phyloP scores from a whole-genome alignment of 1,140 invertebrate species.

The Drosophila subpulchrella region DNA sequence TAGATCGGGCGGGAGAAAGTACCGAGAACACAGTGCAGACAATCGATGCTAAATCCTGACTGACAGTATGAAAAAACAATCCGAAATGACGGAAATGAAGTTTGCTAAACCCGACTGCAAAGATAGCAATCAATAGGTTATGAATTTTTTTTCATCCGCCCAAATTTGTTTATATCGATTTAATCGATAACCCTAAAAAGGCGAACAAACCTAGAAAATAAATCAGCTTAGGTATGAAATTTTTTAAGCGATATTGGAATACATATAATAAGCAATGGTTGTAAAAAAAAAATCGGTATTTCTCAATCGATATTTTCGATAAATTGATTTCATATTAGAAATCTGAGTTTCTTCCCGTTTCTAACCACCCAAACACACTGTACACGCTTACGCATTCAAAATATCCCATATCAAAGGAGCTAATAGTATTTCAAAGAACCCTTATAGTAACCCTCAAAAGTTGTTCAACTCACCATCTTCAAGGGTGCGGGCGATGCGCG shows the following conservation, averaged over 20 bases:
- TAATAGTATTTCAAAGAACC: slow-evolving; percentile 18
- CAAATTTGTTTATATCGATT: not conserved
- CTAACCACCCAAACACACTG: slow-evolving; percentile 14
- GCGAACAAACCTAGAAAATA: too few species aligned
- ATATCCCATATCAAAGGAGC: slow-evolving; percentile 56
- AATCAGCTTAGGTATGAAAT: too few species aligned
- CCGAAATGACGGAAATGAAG: slow-evolving; percentile 14
- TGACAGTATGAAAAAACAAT: slow-evolving; percentile 20
- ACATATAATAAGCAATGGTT: too few species aligned
- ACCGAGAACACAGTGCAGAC: slow-evolving; percentile 8
- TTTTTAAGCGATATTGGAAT: too few species aligned
- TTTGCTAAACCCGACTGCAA: slow-evolving; percentile 8
- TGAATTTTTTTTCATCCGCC: not conserved
- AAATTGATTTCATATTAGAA: not conserved
- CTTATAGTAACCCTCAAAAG: slow-evolving; percentile 12
- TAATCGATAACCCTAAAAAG: not conserved
- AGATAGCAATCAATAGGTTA: slow-evolving; percentile 16
- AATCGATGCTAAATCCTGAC: slow-evolving; percentile 28
- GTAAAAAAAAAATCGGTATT: too few species aligned
- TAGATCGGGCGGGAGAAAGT: slow-evolving; percentile 40
- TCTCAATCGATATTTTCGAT: not conserved
- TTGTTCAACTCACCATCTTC: slow-evolving; percentile 89
- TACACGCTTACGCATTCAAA: slow-evolving; percentile 33
- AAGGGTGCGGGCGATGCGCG: slow-evolving; percentile 88
- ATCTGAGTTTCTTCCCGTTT: not conserved